These are phyloP conservation scores for Junonia oenone DNA, from an alignment of 2,888 invertebrate genomes.

Conservation along the genomic window DNA sequence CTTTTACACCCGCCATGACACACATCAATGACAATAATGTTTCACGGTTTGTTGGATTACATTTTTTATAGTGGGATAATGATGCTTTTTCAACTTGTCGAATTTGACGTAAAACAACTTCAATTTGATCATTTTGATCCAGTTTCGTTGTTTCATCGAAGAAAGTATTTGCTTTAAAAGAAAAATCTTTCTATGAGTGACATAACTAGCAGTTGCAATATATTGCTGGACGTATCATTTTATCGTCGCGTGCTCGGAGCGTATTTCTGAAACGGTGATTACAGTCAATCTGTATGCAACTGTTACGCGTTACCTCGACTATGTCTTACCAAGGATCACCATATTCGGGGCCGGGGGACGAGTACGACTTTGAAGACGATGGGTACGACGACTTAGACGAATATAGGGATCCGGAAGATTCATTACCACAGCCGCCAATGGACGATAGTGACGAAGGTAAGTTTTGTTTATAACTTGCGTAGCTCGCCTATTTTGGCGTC, in stretches of 20 bases:
- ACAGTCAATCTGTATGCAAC: conserved; percentile 76
- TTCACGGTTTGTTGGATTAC: conserved; percentile 6
- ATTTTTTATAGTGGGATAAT: conserved; percentile 34
- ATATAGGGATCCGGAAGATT: conserved; percentile 82
- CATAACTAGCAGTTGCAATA: conserved; percentile 50
- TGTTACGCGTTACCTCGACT: conserved; percentile 75
- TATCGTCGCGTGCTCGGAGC: conserved; percentile 48
- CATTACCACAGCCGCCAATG: conserved; percentile 74
- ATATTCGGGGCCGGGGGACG: conserved; percentile 83
- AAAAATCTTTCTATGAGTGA: conserved; percentile 66
- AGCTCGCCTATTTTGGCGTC: conserved; percentile 50
- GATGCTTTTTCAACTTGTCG: conserved; percentile 59
- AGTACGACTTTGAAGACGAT: conserved; percentile 86
- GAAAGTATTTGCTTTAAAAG: conserved; percentile 40
- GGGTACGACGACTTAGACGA: conserved; percentile 85
- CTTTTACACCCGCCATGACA: conserved; percentile 36
- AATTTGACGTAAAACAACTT: conserved; percentile 71
- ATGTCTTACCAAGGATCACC: conserved; percentile 85
- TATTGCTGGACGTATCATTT: conserved; percentile 44
- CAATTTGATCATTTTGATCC: conserved; percentile 60
- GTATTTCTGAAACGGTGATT: conserved; percentile 61
- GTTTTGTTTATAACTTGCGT: conserved; percentile 59
- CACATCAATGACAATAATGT: neutral
- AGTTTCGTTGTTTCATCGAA: conserved; percentile 55
- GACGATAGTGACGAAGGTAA: conserved; percentile 81